Base-by-base conservation (phyloP, 2,888 invertebrate genomes). In the Melanotus villosus region DNA sequence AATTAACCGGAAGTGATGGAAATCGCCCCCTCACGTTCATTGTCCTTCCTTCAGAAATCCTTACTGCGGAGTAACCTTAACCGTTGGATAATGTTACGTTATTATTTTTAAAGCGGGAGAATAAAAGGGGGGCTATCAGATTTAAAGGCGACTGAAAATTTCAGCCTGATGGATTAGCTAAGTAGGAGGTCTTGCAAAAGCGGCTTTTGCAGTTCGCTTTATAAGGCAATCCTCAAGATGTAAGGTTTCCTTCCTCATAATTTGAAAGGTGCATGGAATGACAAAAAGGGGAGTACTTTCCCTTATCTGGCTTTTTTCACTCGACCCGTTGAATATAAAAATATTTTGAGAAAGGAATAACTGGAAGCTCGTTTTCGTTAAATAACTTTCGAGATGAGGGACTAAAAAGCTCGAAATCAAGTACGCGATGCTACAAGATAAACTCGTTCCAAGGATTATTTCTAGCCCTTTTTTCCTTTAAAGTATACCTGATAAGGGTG, bases 221-320 rank as follows among this genome's bases (percentile, higher is more conserved):
- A n/a, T n/a, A n/a, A n/a, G n/a, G n/a, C n/a, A n/a, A n/a, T n/a
- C n/a, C n/a, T n/a, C n/a, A n/a, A n/a, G n/a, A n/a, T n/a, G n/a
- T n/a, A n/a, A n/a, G n/a, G n/a, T n/a, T n/a, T n/a, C n/a, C n/a
- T 41, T 7, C 16, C 6, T 41, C 18, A 41, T 41, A 41, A 41
- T 41, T 41, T 41, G 12, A 18, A 41, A 41, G n/a, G n/a, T n/a
- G n/a, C n/a, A n/a, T n/a, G 41, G 41, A 41, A 41, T 14, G 16
- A 41, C 16, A 41, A 41, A 41, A 9, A 18, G 18, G 41, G 41
- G 18, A 41, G 16, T 41, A 41, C n/a, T n/a, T 41, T 41, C 18
- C 16, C 41, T 41, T 41, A 41, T 41, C 41, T 41, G 4, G 41
- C 7, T 7, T 18, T 41, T 41, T 41, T 41, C 41, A 41, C 41